Evolutionary conservation across 2,113 vertebrate species (phyloP).

Genomic region (Cyphomyrus plagiostoma): DNA sequence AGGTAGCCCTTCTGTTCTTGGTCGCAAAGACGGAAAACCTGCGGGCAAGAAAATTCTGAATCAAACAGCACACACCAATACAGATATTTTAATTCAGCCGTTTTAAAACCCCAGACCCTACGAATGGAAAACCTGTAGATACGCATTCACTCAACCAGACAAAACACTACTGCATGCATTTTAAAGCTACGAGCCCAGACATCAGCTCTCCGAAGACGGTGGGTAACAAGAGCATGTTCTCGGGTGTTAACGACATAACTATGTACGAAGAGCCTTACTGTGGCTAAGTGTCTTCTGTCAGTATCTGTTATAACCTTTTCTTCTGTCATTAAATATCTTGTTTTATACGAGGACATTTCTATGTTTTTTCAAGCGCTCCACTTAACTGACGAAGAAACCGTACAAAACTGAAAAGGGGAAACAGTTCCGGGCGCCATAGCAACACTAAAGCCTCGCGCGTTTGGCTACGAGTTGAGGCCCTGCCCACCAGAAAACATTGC

Average conservation of each 20-base stretch:
- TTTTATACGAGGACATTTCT: background rate
- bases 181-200: background rate
- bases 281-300: slow-evolving; percentile 30
- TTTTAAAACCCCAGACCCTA: background rate
- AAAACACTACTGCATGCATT: background rate
- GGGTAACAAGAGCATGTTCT: background rate
- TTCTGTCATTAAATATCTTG: background rate
- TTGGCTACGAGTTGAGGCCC: slow-evolving; percentile 5
- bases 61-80: background rate
- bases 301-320: slow-evolving; percentile 19
- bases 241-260: background rate
- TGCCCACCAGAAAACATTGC: background rate
- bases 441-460: background rate
- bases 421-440: slow-evolving; percentile 1
- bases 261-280: slow-evolving; percentile 16
- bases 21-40: slow-evolving; percentile 57
- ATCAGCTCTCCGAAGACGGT: background rate
- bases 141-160: background rate
- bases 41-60: background rate
- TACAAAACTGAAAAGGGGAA: background rate
- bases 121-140: background rate
- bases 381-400: background rate
- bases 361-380: background rate
- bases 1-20: slow-evolving; percentile 55
- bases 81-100: background rate